These are phyloP conservation scores for Adelphocoris suturalis DNA, from an alignment of 2,888 invertebrate genomes.

Conservation along the genomic window DNA sequence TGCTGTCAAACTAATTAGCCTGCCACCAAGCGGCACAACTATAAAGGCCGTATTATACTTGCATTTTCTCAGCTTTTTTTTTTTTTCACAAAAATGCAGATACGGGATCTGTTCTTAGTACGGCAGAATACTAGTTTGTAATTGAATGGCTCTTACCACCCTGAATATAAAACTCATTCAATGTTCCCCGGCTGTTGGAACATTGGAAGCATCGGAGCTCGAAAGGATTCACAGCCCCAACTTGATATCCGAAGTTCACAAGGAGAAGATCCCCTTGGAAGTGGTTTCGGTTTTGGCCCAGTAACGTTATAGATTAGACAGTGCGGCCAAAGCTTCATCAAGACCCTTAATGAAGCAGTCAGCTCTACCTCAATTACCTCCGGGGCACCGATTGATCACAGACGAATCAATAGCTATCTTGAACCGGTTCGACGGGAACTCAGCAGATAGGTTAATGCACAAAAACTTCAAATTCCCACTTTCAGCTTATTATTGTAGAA, in stretches of 20 bases:
- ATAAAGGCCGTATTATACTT: too few relatives aligned
- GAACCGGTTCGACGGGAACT: background rate
- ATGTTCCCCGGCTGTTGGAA: too few relatives aligned
- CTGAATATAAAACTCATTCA: too few relatives aligned
- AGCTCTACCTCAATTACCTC: constrained; percentile 45
- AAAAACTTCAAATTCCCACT: too few relatives aligned
- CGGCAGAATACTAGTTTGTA: too few relatives aligned
- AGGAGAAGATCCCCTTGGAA: background rate
- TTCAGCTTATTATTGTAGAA: too few relatives aligned
- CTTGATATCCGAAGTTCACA: background rate
- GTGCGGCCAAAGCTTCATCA: constrained; percentile 38
- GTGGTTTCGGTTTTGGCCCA: constrained; percentile 3
- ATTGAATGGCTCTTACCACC: too few relatives aligned
- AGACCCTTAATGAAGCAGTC: constrained; percentile 47
- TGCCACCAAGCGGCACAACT: too few relatives aligned
- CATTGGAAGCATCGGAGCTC: background rate
- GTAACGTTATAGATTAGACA: constrained; percentile 34
- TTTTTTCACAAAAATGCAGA: too few relatives aligned
- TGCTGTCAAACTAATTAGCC: too few relatives aligned
- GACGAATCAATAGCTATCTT: constrained; percentile 5
- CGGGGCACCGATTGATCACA: constrained; percentile 5
- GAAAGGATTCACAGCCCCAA: background rate
- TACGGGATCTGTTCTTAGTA: too few relatives aligned
- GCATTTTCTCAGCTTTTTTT: too few relatives aligned
- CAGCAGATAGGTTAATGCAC: background rate